Evolutionary conservation across 2,888 invertebrate genomes (phyloP).

Genomic region (Callinectes sapidus): DNA sequence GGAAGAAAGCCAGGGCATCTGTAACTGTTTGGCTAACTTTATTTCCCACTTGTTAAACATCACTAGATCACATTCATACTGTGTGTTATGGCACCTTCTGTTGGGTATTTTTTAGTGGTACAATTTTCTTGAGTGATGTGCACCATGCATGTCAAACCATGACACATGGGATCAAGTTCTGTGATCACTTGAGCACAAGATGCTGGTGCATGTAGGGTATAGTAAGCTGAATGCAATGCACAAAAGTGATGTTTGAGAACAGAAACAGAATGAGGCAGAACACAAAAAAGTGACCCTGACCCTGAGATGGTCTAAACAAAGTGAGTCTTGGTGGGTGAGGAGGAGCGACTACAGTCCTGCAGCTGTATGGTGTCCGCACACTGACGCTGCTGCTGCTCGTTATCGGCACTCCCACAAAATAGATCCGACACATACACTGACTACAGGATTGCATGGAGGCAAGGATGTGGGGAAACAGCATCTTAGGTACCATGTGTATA

Average conservation of each 20-base stretch:
- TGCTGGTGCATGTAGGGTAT: not conserved
- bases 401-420: conserved; percentile 47
- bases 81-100: not conserved
- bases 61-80: conserved; percentile 1
- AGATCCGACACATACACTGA: conserved; percentile 66
- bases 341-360: conserved; percentile 62
- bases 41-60: not conserved
- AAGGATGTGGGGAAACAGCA: conserved; percentile 23
- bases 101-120: not conserved
- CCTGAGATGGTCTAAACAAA: conserved; percentile 55
- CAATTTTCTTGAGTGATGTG: not conserved
- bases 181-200: conserved; percentile 15
- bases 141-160: conserved; percentile 10
- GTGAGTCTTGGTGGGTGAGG: conserved; percentile 52
- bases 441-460: conserved; percentile 44
- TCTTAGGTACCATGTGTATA: conserved; percentile 3
- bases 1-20: not conserved
- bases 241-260: conserved; percentile 22
- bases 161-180: not conserved
- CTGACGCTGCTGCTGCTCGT: conserved; percentile 39
- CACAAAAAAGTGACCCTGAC: conserved; percentile 53
- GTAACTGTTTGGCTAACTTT: not conserved
- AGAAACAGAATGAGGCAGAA: conserved; percentile 32
- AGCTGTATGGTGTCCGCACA: conserved; percentile 54
- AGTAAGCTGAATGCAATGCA: conserved; percentile 34